A percentile compares a stretch with the other conserved stretches of the same genome.
Evolutionary conservation across 2,888 invertebrate species (phyloP).

Genomic region (Lasiommata megera): DNA sequence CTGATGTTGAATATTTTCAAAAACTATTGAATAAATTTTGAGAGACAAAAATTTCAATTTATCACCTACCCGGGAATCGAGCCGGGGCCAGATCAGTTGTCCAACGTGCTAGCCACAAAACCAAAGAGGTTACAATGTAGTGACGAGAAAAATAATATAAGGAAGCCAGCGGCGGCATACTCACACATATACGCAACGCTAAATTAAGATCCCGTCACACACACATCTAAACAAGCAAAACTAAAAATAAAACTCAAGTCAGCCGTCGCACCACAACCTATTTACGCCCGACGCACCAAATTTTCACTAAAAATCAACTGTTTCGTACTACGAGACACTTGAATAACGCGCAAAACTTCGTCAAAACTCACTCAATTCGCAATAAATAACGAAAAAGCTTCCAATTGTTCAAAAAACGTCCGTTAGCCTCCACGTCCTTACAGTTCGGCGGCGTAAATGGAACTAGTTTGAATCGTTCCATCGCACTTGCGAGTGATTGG

Average conservation of each 20-base stretch:
- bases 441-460: slow-evolving; percentile 61
- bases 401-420: slow-evolving; percentile 37
- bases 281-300: slow-evolving; percentile 36
- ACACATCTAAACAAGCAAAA: slow-evolving; percentile 72
- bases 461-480: slow-evolving; percentile 73
- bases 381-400: slow-evolving; percentile 22
- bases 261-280: slow-evolving; percentile 73
- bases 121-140: background rate
- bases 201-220: slow-evolving; percentile 76
- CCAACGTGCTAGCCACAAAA: too few relatives aligned
- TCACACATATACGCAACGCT: slow-evolving; percentile 70
- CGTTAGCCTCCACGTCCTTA: slow-evolving; percentile 51
- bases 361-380: background rate
- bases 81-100: too few relatives aligned
- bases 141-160: slow-evolving; percentile 43
- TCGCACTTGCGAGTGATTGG: slow-evolving; percentile 63
- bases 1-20: too few relatives aligned
- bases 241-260: slow-evolving; percentile 70
- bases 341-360: background rate
- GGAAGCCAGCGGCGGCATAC: slow-evolving; percentile 67
- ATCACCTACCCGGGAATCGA: too few relatives aligned
- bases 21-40: too few relatives aligned
- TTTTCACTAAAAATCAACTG: slow-evolving; percentile 12
- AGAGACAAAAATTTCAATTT: too few relatives aligned
- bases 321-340: slow-evolving; percentile 27